phyloP scores from a whole-genome alignment of 2,797 vertebrate species.

The Periparus ater region DNA sequence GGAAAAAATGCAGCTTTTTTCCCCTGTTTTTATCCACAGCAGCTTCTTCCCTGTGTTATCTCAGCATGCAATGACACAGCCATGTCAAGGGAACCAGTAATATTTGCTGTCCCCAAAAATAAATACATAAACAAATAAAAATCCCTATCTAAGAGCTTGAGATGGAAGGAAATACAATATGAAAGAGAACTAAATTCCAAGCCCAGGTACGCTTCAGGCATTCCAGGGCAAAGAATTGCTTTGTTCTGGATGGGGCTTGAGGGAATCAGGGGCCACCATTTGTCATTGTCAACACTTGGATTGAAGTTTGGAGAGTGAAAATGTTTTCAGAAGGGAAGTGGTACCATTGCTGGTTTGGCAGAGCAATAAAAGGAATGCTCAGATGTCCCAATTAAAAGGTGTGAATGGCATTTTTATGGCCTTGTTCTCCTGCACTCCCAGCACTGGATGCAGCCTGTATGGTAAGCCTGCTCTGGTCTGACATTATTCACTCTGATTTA shows the following conservation, averaged over 20 bases:
- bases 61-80: neutral
- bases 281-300: neutral
- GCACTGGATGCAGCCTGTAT: neutral
- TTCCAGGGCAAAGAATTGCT: neutral
- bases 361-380: constrained; percentile 20
- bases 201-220: neutral
- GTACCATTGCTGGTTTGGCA: neutral
- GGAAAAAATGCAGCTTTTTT: neutral
- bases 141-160: neutral
- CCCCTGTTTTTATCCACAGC: neutral
- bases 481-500: constrained; percentile 65
- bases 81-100: neutral
- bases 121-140: constrained; percentile 25
- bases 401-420: constrained; percentile 33
- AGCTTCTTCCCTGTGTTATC: neutral
- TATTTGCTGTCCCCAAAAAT: neutral
- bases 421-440: neutral
- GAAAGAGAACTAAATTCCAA: neutral
- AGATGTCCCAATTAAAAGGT: neutral
- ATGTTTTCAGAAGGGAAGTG: neutral
- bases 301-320: neutral
- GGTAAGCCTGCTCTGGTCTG: neutral
- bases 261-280: neutral
- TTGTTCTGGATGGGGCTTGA: neutral
- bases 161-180: neutral